Conservation (phyloP, 2,888 invertebrate species). For the Dysmachus trigonus region DNA sequence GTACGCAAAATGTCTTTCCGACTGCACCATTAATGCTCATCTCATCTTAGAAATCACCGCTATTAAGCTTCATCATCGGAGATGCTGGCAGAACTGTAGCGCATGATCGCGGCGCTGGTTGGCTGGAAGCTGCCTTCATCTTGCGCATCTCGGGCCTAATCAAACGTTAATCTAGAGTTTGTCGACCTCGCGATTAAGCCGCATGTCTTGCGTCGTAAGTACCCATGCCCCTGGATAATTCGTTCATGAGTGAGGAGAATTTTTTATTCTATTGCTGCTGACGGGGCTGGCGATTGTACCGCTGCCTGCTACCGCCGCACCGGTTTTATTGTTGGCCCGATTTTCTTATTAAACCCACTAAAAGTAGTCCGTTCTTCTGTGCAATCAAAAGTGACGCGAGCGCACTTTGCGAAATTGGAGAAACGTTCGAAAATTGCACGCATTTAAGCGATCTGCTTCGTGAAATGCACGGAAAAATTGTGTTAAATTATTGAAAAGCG, state of each 20-base stretch:
- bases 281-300: neutral
- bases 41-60: neutral
- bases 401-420: neutral
- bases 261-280: neutral
- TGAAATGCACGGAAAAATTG: neutral
- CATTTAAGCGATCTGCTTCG: neutral
- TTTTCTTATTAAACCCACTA: neutral
- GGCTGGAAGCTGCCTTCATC: neutral
- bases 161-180: constrained; percentile 22
- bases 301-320: neutral
- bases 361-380: neutral
- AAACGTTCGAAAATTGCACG: neutral
- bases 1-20: neutral
- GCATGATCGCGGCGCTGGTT: neutral
- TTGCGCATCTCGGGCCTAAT: neutral
- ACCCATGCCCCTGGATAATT: neutral
- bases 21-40: neutral
- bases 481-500: neutral
- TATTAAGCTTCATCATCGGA: neutral
- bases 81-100: neutral
- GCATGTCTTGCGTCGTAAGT: neutral
- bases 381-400: neutral
- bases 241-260: neutral
- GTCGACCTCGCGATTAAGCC: neutral
- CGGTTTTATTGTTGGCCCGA: neutral